Percentiles rank a stretch among this genome's conserved stretches.
phyloP scores from a whole-genome alignment of 2,888 invertebrate genomes.

The Hydropsyche betteni region DNA sequence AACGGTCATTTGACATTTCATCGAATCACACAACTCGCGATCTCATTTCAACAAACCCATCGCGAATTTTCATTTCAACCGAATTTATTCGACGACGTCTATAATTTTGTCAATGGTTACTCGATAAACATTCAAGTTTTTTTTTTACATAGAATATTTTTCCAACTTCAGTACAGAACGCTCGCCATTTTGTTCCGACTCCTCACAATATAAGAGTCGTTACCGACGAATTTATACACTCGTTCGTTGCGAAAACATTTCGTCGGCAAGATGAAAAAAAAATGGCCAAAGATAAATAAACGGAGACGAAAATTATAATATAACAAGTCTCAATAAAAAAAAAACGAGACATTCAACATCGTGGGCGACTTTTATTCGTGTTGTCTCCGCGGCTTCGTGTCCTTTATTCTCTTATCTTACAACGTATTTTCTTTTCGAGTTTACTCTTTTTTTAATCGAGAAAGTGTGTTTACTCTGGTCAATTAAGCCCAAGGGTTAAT shows the following conservation, averaged over 20 bases:
- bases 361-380: not conserved
- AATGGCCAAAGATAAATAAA: not conserved
- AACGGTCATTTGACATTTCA: too few relatives aligned
- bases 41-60: too few relatives aligned
- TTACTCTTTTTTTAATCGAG: not conserved
- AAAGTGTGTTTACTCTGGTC: not conserved
- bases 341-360: not conserved
- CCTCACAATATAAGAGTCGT: not conserved
- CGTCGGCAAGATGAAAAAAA: not conserved
- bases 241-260: slow-evolving; percentile 6
- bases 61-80: too few relatives aligned
- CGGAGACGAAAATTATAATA: slow-evolving; percentile 2
- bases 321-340: not conserved
- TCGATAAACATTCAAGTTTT: not conserved
- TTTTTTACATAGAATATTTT: not conserved
- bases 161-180: not conserved
- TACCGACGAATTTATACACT: not conserved
- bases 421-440: not conserved
- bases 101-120: too few relatives aligned
- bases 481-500: slow-evolving; percentile 9
- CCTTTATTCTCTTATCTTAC: not conserved
- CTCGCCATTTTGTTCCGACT: not conserved
- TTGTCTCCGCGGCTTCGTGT: not conserved
- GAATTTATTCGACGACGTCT: too few relatives aligned
- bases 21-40: too few relatives aligned